phyloP scores from a whole-genome alignment of 2,888 invertebrate species.

The Coleophora flavipennella region DNA sequence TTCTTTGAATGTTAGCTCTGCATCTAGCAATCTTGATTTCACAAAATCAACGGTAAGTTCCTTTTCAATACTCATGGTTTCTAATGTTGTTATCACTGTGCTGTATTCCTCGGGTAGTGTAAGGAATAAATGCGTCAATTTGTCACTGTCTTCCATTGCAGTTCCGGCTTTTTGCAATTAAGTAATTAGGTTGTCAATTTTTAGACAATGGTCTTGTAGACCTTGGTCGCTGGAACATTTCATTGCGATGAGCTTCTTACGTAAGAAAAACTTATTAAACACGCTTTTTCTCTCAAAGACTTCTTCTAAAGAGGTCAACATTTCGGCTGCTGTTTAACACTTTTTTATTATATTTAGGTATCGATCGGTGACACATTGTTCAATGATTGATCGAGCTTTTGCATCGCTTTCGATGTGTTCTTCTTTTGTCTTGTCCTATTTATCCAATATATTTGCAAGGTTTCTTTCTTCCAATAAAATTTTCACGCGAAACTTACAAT shows the following conservation, averaged over 20 bases:
- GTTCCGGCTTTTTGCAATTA: neutral
- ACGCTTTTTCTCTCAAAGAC: constrained; percentile 2
- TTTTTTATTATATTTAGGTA: constrained; percentile 2
- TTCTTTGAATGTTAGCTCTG: constrained; percentile 2
- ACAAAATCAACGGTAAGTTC: constrained; percentile 2
- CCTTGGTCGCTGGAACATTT: neutral
- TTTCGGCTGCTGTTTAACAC: neutral
- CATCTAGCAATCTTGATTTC: no score
- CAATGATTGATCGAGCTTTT: constrained; percentile 1
- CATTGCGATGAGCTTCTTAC: neutral
- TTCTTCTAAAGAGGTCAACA: neutral
- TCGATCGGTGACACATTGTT: neutral
- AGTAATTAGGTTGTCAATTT: neutral
- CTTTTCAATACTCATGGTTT: constrained; percentile 2
- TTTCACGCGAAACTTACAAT: constrained; percentile 2
- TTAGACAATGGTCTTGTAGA: constrained; percentile 1
- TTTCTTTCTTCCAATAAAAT: constrained; percentile 3
- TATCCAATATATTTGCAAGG: neutral
- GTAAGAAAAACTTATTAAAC: neutral
- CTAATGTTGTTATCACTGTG: neutral
- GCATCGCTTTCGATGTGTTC: neutral
- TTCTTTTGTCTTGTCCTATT: neutral
- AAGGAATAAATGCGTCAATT: neutral
- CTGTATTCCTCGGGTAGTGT: neutral
- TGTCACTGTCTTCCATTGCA: constrained; percentile 1